A percentile compares a stretch with the other conserved stretches of the same genome.
Evolutionary conservation across 1,140 invertebrate genomes (phyloP).

Genomic region (Penaeus japonicus): DNA sequence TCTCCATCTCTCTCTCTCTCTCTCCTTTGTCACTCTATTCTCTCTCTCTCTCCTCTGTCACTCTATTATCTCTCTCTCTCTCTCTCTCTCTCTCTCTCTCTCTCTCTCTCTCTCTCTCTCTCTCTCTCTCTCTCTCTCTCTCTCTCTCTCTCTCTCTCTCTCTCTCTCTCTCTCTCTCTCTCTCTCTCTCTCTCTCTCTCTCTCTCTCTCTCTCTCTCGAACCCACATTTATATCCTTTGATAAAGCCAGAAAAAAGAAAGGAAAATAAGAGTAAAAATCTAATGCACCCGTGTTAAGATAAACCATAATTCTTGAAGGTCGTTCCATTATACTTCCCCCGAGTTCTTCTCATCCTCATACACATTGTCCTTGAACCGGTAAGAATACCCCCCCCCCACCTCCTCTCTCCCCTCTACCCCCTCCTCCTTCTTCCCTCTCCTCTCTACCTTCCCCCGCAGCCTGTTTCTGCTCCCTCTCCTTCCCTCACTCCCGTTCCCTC

Average conservation of each 20-base stretch:
- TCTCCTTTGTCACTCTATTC: neutral
- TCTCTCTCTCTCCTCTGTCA: neutral
- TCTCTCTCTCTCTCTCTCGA: too few species aligned
- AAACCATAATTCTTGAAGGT: neutral
- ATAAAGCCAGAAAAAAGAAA: neutral
- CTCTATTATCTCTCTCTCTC: neutral
- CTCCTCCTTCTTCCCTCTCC: neutral
- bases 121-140: neutral
- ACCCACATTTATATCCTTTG: neutral
- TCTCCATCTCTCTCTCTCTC: neutral
- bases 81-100: neutral
- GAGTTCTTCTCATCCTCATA: too few species aligned
- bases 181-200: too few species aligned
- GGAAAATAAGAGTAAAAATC: neutral
- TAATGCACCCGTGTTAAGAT: neutral
- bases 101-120: neutral
- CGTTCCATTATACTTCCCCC: neutral
- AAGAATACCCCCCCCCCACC: neutral
- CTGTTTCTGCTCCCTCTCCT: neutral
- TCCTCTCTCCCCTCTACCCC: neutral
- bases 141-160: too few species aligned
- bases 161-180: too few species aligned
- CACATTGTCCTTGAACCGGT: too few species aligned
- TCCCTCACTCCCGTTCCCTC: neutral
- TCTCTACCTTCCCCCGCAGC: neutral